Percentiles rank a stretch among this genome's conserved stretches.
phyloP scores from a whole-genome alignment of 1,140 invertebrate genomes.

The Hyles vespertilio region DNA sequence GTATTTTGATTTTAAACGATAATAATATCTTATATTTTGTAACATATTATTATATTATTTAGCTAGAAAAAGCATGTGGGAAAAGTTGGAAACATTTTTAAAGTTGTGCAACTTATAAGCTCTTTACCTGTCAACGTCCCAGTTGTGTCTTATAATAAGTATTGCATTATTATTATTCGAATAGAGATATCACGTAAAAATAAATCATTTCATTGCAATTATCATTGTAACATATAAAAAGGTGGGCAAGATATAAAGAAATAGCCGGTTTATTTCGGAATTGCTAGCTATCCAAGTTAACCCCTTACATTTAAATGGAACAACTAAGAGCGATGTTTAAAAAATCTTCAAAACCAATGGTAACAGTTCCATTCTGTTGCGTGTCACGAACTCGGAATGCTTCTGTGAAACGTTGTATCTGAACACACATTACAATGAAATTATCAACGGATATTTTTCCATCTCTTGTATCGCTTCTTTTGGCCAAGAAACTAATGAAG shows the following conservation, averaged over 20 bases:
- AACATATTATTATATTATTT: too few relatives aligned
- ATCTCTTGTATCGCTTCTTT: slow-evolving; percentile 80
- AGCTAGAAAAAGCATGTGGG: too few relatives aligned
- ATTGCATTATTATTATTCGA: too few relatives aligned
- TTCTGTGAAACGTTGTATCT: slow-evolving; percentile 91
- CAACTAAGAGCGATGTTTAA: slow-evolving; percentile 84
- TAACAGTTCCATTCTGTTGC: slow-evolving; percentile 85
- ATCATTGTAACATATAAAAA: background rate
- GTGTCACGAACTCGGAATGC: slow-evolving; percentile 86
- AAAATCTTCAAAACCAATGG: slow-evolving; percentile 91
- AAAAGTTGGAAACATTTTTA: too few relatives aligned
- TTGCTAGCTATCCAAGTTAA: too few relatives aligned
- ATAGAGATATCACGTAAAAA: too few relatives aligned
- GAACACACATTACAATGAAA: slow-evolving; percentile 91
- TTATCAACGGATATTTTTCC: slow-evolving; percentile 87
- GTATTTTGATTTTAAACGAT: too few relatives aligned
- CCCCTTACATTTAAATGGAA: slow-evolving; percentile 67
- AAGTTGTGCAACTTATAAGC: too few relatives aligned
- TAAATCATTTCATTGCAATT: too few relatives aligned
- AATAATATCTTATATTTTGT: too few relatives aligned
- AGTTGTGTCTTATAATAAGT: too few relatives aligned
- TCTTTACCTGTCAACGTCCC: too few relatives aligned
- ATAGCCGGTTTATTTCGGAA: background rate
- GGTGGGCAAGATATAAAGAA: background rate
- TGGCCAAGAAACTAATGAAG: slow-evolving; percentile 84